Conservation (phyloP, 2,113 vertebrate species). For the Sula dactylatra region DNA sequence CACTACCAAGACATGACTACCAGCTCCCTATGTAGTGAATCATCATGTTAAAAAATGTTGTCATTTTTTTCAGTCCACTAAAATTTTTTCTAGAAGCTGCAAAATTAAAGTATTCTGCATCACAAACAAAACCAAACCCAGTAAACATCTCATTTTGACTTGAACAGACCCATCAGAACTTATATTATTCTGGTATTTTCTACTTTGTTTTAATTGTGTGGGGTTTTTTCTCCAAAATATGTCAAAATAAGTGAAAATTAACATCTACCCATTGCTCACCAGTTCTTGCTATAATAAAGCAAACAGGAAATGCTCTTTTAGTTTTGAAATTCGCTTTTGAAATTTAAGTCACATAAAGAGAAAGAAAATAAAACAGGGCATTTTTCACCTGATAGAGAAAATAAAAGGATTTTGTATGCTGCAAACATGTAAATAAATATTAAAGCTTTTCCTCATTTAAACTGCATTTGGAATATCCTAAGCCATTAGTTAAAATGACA, state of each 20-base stretch:
- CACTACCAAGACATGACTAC: slow-evolving; percentile 21
- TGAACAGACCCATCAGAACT: background rate
- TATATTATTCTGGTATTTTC: background rate
- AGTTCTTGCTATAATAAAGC: background rate
- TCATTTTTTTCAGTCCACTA: background rate
- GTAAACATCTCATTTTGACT: background rate
- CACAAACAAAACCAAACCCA: background rate
- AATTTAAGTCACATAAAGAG: background rate
- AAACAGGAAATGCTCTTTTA: background rate
- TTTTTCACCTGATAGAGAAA: background rate
- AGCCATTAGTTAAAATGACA: slow-evolving; percentile 55
- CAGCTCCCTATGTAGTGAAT: slow-evolving; percentile 56
- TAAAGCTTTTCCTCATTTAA: slow-evolving; percentile 51
- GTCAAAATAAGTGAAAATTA: background rate
- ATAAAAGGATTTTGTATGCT: background rate
- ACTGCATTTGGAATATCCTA: slow-evolving; percentile 31
- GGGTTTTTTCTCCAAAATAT: background rate
- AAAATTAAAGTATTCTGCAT: slow-evolving; percentile 10
- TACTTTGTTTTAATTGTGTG: background rate
- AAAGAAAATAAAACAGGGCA: background rate
- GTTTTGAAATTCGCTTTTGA: background rate
- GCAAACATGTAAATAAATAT: slow-evolving; percentile 41
- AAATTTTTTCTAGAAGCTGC: background rate
- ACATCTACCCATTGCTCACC: background rate
- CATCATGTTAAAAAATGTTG: background rate